A percentile compares a stretch with the other conserved stretches of the same genome.
phyloP scores from a whole-genome alignment of 2,113 vertebrate species.

The Malurus elegans region DNA sequence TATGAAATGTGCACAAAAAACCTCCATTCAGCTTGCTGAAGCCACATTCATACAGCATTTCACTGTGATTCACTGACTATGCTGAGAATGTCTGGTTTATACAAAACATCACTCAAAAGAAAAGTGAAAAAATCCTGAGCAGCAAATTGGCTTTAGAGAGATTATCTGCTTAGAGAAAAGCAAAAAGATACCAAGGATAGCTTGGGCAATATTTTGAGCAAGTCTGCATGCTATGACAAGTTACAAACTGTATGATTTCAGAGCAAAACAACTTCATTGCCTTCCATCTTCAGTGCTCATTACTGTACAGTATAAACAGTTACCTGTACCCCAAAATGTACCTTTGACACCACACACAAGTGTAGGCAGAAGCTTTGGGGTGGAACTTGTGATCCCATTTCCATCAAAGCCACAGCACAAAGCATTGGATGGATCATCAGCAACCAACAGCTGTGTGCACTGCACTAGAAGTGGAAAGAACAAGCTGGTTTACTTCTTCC shows the following conservation, averaged over 20 bases:
- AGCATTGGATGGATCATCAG: not conserved
- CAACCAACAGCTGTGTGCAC: not conserved
- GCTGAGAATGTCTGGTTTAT: not conserved
- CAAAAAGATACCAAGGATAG: not conserved
- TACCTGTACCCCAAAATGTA: not conserved
- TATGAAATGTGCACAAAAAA: not conserved
- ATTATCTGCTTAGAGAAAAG: not conserved
- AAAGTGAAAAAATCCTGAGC: not conserved
- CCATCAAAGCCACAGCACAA: not conserved
- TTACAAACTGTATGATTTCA: not conserved
- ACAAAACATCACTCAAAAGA: not conserved
- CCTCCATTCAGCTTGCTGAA: not conserved
- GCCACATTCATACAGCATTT: not conserved
- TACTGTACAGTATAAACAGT: not conserved
- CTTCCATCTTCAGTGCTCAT: not conserved
- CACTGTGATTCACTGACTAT: not conserved
- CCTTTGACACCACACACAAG: accelerated
- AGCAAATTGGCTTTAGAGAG: not conserved
- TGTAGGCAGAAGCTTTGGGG: not conserved
- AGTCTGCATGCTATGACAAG: not conserved
- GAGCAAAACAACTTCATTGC: not conserved
- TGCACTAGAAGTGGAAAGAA: not conserved
- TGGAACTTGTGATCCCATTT: not conserved
- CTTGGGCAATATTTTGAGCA: not conserved
- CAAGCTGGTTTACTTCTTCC: not conserved